A percentile compares a stretch with the other conserved stretches of the same genome.
phyloP scores from a whole-genome alignment of 1,140 invertebrate species.

The Bilobella aurantiaca region DNA sequence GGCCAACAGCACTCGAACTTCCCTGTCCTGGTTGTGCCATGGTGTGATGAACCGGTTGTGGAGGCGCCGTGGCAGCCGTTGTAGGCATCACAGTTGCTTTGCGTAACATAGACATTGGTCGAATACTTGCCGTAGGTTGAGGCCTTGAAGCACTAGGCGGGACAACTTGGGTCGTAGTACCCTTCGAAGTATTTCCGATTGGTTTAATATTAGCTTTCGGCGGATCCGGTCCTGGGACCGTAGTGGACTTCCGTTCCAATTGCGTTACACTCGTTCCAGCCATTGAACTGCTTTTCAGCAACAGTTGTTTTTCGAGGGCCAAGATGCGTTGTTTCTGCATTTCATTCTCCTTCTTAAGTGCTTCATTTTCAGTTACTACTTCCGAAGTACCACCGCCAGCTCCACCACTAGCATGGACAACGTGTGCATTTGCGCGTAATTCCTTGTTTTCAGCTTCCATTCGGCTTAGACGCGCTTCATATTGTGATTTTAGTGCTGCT shows the following conservation, averaged over 20 bases:
- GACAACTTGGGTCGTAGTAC: conserved; percentile 39
- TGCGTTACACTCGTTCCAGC: background rate
- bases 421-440: conserved; percentile 45
- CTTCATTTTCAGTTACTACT: conserved; percentile 47
- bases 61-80: conserved; percentile 49
- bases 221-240: conserved; percentile 50
- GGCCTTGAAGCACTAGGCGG: conserved; percentile 21
- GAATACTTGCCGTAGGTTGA: conserved; percentile 66
- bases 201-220: conserved; percentile 88
- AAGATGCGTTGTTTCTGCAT: conserved; percentile 57
- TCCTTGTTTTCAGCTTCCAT: conserved; percentile 66
- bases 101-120: conserved; percentile 63
- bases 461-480: conserved; percentile 56
- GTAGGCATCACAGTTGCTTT: conserved; percentile 69
- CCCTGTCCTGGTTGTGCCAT: conserved; percentile 37
- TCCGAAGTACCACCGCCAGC: conserved; percentile 6
- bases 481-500: conserved; percentile 55
- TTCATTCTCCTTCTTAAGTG: conserved; percentile 60
- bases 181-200: conserved; percentile 59
- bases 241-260: conserved; percentile 33
- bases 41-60: conserved; percentile 36
- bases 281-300: conserved; percentile 30
- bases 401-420: background rate
- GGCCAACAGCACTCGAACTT: conserved; percentile 30
- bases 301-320: conserved; percentile 61